These are phyloP conservation scores for Pholis gunnellus DNA, from an alignment of 2,113 vertebrate genomes.

Conservation along the genomic window DNA sequence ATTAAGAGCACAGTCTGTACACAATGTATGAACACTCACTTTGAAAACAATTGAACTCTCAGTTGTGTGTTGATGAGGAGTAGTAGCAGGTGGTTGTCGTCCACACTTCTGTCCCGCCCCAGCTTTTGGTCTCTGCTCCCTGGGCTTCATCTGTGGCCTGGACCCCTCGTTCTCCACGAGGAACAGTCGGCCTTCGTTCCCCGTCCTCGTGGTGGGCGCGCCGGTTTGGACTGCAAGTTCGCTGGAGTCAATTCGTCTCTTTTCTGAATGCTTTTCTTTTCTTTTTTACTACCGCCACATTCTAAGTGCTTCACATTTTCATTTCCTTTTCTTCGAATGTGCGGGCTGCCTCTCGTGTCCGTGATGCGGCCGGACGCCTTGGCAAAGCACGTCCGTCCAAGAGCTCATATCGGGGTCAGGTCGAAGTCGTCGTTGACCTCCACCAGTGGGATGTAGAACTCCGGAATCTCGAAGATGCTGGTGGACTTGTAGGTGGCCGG, in stretches of 20 bases:
- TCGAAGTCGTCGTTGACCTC: conserved; percentile 99
- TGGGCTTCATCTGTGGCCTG: conserved; percentile 46
- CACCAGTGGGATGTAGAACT: conserved; percentile 98
- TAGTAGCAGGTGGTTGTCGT: conserved; percentile 18
- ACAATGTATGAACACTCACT: conserved; percentile 86
- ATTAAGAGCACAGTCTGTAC: conserved; percentile 97
- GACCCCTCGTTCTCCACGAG: background rate
- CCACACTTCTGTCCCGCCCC: conserved; percentile 57
- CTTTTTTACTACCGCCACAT: conserved; percentile 25
- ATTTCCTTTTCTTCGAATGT: conserved; percentile 18
- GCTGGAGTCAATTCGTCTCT: conserved; percentile 54
- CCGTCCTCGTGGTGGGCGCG: background rate
- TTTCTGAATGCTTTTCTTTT: conserved; percentile 62
- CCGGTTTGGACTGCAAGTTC: conserved; percentile 51
- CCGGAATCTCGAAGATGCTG: conserved; percentile 98
- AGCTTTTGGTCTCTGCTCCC: conserved; percentile 58
- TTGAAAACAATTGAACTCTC: conserved; percentile 73
- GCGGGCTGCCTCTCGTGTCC: conserved; percentile 4
- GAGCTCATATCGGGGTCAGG: conserved; percentile 94
- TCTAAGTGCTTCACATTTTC: conserved; percentile 79
- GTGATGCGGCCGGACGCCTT: background rate
- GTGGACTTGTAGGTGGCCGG: conserved; percentile 97
- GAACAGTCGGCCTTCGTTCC: background rate
- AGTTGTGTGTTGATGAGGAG: conserved; percentile 50
- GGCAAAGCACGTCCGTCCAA: conserved; percentile 9